Percentiles rank a stretch among this genome's conserved stretches.
Conservation (phyloP, 1,140 invertebrate species). For the Magallana ariakensis region DNA sequence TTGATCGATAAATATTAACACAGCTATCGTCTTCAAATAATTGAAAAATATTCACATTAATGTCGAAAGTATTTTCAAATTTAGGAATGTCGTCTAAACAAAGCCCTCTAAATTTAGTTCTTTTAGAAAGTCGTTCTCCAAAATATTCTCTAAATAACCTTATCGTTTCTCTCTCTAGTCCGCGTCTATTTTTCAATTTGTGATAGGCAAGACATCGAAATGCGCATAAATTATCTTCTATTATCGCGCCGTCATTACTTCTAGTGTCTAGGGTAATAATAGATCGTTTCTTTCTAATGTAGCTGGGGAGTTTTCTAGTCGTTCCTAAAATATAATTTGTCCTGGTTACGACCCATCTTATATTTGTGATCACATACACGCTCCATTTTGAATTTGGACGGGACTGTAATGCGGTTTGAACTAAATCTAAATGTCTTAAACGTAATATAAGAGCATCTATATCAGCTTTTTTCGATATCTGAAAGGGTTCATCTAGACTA, state of each 20-base stretch:
- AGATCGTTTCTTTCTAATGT: background rate
- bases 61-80: background rate
- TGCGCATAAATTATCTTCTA: conserved; percentile 16
- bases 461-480: background rate
- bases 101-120: background rate
- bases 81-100: background rate
- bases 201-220: conserved; percentile 39
- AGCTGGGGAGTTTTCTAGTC: background rate
- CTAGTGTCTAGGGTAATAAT: background rate
- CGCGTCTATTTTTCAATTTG: background rate
- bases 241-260: background rate
- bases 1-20: background rate
- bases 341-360: background rate
- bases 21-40: background rate
- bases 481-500: conserved; percentile 8
- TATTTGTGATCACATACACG: conserved; percentile 1
- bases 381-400: conserved; percentile 7
- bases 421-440: background rate
- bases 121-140: background rate
- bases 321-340: background rate
- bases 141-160: conserved; percentile 22
- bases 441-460: background rate
- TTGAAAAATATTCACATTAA: conserved; percentile 1
- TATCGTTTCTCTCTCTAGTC: background rate
- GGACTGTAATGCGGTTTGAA: background rate